phyloP scores from a whole-genome alignment of 1,140 invertebrate genomes.

The Hyphantria cunea region DNA sequence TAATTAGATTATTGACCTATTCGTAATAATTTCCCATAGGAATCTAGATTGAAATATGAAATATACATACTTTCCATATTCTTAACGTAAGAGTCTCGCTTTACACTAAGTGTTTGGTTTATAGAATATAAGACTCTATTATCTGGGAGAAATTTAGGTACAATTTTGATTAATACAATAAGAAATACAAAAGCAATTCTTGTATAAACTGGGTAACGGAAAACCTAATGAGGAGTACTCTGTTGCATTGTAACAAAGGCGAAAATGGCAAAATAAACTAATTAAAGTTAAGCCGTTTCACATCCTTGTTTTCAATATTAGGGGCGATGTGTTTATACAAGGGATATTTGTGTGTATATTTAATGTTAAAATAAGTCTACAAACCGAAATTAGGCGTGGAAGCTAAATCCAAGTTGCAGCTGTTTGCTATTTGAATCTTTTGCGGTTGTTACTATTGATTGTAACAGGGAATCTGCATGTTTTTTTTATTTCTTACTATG shows the following conservation, averaged over 20 bases:
- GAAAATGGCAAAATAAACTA: slow-evolving; percentile 15
- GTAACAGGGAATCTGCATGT: no score
- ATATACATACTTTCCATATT: no score
- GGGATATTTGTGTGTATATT: slow-evolving; percentile 79
- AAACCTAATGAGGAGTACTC: no score
- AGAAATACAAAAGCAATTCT: slow-evolving; percentile 44
- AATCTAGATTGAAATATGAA: no score
- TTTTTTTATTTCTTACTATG: no score
- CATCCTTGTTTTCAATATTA: slow-evolving; percentile 55
- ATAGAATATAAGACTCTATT: no score
- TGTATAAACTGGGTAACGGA: slow-evolving; percentile 36
- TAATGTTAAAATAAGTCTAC: slow-evolving; percentile 80
- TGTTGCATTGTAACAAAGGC: slow-evolving; percentile 32
- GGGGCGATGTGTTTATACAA: slow-evolving; percentile 77
- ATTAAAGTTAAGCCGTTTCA: slow-evolving; percentile 57
- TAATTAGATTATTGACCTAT: no score
- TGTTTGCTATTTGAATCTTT: slow-evolving; percentile 56
- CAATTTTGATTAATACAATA: slow-evolving; percentile 18
- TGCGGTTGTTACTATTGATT: slow-evolving; percentile 16
- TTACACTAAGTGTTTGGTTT: no score
- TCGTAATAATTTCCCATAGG: no score
- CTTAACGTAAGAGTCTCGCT: no score
- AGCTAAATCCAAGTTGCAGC: slow-evolving; percentile 78
- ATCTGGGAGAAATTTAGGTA: no score
- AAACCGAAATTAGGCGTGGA: slow-evolving; percentile 77